A percentile compares a stretch with the other conserved stretches of the same genome.
These are phyloP conservation scores for Myotis findleyi DNA, from an alignment of 2,797 vertebrate genomes.

Conservation along the genomic window DNA sequence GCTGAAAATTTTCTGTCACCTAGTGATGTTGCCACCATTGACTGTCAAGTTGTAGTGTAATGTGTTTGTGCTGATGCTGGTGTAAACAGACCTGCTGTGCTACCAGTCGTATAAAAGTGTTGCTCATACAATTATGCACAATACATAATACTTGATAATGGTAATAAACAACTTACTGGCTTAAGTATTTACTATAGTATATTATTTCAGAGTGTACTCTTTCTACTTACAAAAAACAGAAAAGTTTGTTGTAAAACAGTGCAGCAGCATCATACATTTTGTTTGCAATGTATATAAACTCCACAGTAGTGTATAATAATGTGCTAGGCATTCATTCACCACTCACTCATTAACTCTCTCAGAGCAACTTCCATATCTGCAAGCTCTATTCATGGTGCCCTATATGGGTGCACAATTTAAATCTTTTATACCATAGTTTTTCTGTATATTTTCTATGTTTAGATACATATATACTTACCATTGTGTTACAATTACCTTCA, in stretches of 20 bases:
- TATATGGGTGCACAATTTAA: background rate
- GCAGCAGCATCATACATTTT: background rate
- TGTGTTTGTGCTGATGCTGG: background rate
- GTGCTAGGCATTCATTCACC: background rate
- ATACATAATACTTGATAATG: background rate
- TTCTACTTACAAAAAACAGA: background rate
- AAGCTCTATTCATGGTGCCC: background rate
- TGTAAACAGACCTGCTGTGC: background rate
- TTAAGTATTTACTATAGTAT: background rate
- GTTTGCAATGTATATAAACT: background rate
- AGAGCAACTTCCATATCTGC: background rate
- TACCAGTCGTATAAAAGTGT: background rate
- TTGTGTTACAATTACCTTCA: background rate
- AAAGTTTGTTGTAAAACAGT: background rate
- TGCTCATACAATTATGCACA: background rate
- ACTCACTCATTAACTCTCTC: background rate
- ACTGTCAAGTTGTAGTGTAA: background rate
- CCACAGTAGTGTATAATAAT: background rate
- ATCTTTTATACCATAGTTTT: background rate
- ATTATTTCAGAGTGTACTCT: background rate
- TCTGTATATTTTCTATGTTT: background rate
- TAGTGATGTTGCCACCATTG: background rate
- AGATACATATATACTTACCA: background rate
- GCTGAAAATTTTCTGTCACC: background rate
- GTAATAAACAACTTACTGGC: background rate